A percentile compares a stretch with the other conserved stretches of the same genome.
Evolutionary conservation across 1,140 invertebrate species (phyloP).

Genomic region (Gonioctena quinquepunctata): DNA sequence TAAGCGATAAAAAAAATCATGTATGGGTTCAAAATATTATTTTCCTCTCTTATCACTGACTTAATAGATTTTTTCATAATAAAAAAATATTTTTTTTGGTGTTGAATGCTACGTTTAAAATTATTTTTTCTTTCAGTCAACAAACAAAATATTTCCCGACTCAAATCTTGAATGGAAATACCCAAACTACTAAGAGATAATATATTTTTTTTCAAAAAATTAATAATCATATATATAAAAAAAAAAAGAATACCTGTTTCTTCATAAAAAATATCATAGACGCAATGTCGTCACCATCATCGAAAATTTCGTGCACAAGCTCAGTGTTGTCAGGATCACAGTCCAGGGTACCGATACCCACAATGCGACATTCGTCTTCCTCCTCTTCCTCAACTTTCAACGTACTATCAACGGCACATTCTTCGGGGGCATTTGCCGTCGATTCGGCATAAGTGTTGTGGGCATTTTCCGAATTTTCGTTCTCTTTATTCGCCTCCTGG

Average conservation of each 20-base stretch:
- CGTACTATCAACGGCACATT: not conserved
- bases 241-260: constrained; percentile 17
- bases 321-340: not conserved
- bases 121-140: too few species aligned
- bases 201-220: too few species aligned
- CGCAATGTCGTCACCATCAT: constrained; percentile 6
- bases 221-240: too few species aligned
- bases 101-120: too few species aligned
- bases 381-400: not conserved
- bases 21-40: too few species aligned
- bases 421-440: not conserved
- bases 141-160: too few species aligned
- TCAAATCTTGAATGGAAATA: too few species aligned
- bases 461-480: constrained; percentile 17
- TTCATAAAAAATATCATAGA: not conserved
- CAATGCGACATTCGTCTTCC: constrained; percentile 24
- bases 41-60: too few species aligned
- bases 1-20: too few species aligned
- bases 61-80: too few species aligned
- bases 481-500: constrained; percentile 17
- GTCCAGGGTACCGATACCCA: constrained; percentile 2
- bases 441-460: constrained; percentile 17
- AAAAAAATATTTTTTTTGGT: too few species aligned
- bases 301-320: constrained; percentile 13
- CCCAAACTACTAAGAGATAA: too few species aligned